Percentiles rank a stretch among this genome's conserved stretches.
These are phyloP conservation scores for Drepanosiphum platanoidis DNA, from an alignment of 2,888 invertebrate species.

Conservation along the genomic window DNA sequence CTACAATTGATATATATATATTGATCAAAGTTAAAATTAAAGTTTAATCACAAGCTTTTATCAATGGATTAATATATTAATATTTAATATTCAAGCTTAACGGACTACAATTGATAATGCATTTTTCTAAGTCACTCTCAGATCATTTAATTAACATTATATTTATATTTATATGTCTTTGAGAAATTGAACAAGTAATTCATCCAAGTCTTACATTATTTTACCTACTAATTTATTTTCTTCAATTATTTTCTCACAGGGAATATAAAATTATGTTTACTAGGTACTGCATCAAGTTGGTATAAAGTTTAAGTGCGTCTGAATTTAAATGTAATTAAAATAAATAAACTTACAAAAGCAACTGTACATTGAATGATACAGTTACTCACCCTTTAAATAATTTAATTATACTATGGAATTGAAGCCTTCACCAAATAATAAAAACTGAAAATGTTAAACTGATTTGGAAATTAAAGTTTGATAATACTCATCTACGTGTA, in stretches of 20 bases:
- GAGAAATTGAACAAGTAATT: neutral
- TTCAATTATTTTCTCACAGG: neutral
- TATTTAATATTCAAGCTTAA: neutral
- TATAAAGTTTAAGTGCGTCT: neutral
- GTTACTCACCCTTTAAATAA: neutral
- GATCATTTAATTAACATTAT: neutral
- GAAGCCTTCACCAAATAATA: neutral
- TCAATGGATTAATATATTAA: neutral
- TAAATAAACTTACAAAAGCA: neutral
- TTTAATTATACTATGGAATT: neutral
- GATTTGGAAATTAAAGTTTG: too few species aligned
- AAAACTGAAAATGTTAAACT: too few species aligned
- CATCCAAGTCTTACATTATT: neutral
- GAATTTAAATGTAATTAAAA: neutral
- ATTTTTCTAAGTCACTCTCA: neutral
- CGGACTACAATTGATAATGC: neutral
- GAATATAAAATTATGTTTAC: neutral
- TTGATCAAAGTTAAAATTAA: neutral
- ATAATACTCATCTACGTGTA: too few species aligned
- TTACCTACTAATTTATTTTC: neutral
- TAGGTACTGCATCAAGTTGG: neutral
- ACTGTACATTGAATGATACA: neutral
- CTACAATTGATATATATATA: too few species aligned
- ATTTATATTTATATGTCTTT: neutral
- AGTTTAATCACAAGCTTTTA: neutral